Percentiles rank a stretch among this genome's conserved stretches.
Evolutionary conservation across 2,113 vertebrate genomes (phyloP).

Genomic region (Talpa occidentalis): DNA sequence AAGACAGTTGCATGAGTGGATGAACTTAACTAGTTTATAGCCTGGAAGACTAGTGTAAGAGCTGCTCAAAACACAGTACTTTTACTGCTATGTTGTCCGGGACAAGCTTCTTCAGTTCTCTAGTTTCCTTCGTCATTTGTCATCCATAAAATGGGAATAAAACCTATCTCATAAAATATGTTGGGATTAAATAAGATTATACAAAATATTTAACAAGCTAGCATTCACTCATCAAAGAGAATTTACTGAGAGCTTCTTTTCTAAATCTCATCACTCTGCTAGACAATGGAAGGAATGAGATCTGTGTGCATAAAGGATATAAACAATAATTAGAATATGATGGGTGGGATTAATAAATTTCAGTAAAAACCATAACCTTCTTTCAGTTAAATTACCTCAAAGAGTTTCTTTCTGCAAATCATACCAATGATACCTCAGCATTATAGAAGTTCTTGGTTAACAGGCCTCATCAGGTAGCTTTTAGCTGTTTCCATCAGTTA

Average conservation of each 20-base stretch:
- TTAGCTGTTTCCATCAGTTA: neutral
- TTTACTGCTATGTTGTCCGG: neutral
- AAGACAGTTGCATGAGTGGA: too few species aligned
- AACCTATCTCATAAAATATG: neutral
- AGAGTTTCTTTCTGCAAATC: neutral
- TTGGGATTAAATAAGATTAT: neutral
- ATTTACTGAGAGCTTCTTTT: neutral
- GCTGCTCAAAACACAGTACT: too few species aligned
- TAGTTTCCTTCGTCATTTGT: neutral
- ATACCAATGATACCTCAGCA: neutral
- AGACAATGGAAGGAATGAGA: neutral
- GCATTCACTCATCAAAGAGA: neutral
- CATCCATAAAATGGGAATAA: too few species aligned
- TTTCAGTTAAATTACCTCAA: neutral
- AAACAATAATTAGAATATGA: neutral
- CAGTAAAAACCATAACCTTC: neutral
- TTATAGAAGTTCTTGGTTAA: neutral
- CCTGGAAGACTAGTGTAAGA: too few species aligned
- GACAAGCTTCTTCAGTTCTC: neutral
- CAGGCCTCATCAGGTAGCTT: neutral
- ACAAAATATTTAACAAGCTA: neutral
- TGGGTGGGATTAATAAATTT: neutral
- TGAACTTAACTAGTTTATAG: too few species aligned
- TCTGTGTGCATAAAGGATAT: neutral
- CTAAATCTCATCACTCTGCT: neutral